These are phyloP conservation scores for Drosophila arawakana DNA, from an alignment of 1,140 invertebrate species.

Conservation along the genomic window DNA sequence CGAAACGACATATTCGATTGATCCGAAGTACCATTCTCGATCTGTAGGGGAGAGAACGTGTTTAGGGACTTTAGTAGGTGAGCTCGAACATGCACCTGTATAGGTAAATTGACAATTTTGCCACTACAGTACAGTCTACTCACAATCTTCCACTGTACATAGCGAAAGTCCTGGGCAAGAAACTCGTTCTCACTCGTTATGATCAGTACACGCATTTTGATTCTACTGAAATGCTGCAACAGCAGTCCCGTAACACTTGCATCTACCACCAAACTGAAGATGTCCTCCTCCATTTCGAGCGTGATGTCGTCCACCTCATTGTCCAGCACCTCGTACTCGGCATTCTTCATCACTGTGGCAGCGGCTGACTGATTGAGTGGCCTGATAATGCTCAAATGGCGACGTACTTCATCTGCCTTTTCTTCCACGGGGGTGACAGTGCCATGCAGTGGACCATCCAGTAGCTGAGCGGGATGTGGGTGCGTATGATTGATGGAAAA, in stretches of 20 bases:
- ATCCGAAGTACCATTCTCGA: conserved; percentile 78
- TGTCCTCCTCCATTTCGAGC: conserved; percentile 71
- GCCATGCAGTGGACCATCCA: conserved; percentile 53
- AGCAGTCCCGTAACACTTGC: conserved; percentile 79
- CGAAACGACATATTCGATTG: conserved; percentile 73
- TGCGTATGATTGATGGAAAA: conserved; percentile 77
- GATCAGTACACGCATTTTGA: conserved; percentile 79
- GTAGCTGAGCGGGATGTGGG: conserved; percentile 70
- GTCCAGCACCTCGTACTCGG: conserved; percentile 65
- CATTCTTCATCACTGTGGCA: conserved; percentile 56
- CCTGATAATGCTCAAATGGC: conserved; percentile 57
- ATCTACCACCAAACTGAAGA: conserved; percentile 73
- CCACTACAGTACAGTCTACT: conserved; percentile 78
- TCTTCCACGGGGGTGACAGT: conserved; percentile 65
- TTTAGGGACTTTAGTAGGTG: conserved; percentile 10
- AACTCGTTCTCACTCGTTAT: conserved; percentile 78
- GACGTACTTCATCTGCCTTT: conserved; percentile 64
- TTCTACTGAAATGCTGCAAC: conserved; percentile 68
- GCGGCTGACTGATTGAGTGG: conserved; percentile 62
- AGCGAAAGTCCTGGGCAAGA: conserved; percentile 79
- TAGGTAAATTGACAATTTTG: conserved; percentile 7
- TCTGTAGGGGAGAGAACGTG: conserved; percentile 35
- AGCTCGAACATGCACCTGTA: neutral
- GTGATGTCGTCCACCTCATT: conserved; percentile 64
- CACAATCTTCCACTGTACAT: conserved; percentile 84